Evolutionary conservation across 2,888 invertebrate species (phyloP).

Genomic region (Pollenia angustigena): DNA sequence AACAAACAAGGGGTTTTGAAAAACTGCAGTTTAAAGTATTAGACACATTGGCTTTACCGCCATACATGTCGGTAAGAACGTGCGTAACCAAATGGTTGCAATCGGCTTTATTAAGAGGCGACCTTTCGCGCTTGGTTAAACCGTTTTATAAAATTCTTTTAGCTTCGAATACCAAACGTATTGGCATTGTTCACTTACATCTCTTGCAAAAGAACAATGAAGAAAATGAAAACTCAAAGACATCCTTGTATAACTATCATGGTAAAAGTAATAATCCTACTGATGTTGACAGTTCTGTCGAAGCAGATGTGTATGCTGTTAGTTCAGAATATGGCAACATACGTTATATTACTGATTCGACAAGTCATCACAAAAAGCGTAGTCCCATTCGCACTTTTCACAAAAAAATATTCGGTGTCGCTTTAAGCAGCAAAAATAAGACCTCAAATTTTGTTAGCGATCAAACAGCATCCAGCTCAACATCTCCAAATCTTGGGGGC

Average conservation of each 20-base stretch:
- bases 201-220: conserved; percentile 85
- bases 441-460: conserved; percentile 84
- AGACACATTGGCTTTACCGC: conserved; percentile 82
- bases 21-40: conserved; percentile 89
- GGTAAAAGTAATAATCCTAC: conserved; percentile 74
- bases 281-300: conserved; percentile 78
- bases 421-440: conserved; percentile 83
- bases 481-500: conserved; percentile 66
- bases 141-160: conserved; percentile 91
- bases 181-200: conserved; percentile 90
- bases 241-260: conserved; percentile 77
- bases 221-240: conserved; percentile 74
- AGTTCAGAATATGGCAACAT: conserved; percentile 93
- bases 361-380: conserved; percentile 80
- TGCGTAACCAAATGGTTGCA: conserved; percentile 91
- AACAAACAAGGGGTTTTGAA: conserved; percentile 84
- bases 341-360: conserved; percentile 83
- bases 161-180: conserved; percentile 91
- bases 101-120: conserved; percentile 89
- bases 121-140: conserved; percentile 91
- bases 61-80: conserved; percentile 83
- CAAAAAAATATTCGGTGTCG: conserved; percentile 84
- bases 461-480: conserved; percentile 76
- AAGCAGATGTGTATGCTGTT: conserved; percentile 90
- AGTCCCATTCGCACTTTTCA: conserved; percentile 83